A percentile compares a stretch with the other conserved stretches of the same genome.
These are phyloP conservation scores for Augochlora pura DNA, from an alignment of 1,140 invertebrate species.

Conservation along the genomic window DNA sequence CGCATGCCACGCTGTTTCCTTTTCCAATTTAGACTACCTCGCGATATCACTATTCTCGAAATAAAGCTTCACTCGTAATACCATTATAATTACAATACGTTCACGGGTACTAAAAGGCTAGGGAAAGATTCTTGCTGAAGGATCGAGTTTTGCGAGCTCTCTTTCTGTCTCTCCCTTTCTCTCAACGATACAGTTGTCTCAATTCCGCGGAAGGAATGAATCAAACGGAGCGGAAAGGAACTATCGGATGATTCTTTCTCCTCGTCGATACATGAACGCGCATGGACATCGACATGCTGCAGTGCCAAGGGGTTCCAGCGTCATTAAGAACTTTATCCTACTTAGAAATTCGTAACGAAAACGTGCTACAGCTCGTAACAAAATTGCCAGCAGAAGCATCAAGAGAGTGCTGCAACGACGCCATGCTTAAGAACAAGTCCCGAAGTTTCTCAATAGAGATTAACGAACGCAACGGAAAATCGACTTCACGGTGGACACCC, in stretches of 20 bases:
- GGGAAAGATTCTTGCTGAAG: not conserved
- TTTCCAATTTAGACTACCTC: not conserved
- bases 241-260: not conserved
- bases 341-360: conserved; percentile 24
- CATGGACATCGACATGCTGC: not conserved
- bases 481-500: no score
- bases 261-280: not conserved
- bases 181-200: not conserved
- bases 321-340: conserved; percentile 35
- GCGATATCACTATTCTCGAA: conserved; percentile 6
- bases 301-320: conserved; percentile 36
- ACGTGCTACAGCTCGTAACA: not conserved
- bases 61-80: conserved; percentile 8
- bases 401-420: conserved; percentile 5
- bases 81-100: not conserved
- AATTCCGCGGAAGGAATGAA: no score
- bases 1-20: no score
- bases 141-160: not conserved
- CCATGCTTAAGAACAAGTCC: not conserved
- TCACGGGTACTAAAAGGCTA: not conserved
- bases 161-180: not conserved
- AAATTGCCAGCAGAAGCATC: not conserved
- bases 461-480: no score
- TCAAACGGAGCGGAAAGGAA: not conserved
- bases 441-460: no score